Conservation (phyloP, 2,888 invertebrate genomes). For the Gymnocheta viridis region DNA sequence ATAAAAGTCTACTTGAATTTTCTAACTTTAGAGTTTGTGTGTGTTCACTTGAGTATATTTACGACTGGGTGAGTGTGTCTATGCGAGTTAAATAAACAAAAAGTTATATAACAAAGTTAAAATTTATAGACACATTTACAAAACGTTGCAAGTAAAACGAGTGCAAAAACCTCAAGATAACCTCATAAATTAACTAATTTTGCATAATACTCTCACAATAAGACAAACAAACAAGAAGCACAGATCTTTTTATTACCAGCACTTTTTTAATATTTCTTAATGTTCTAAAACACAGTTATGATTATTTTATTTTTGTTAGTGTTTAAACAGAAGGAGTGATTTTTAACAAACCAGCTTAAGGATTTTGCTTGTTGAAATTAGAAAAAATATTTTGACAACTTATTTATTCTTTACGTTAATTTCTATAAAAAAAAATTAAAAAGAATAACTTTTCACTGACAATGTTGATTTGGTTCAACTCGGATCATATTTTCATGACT, state of each 20-base stretch:
- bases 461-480: too few relatives aligned
- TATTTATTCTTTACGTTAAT: too few relatives aligned
- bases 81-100: constrained; percentile 8
- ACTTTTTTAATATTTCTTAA: background rate
- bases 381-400: too few relatives aligned
- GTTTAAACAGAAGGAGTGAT: background rate
- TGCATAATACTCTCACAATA: constrained; percentile 59
- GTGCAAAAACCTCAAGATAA: constrained; percentile 47
- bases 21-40: background rate
- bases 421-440: too few relatives aligned
- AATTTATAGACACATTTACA: constrained; percentile 51
- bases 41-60: background rate
- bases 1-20: constrained; percentile 1
- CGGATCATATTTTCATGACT: too few relatives aligned
- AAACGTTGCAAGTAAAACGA: constrained; percentile 8
- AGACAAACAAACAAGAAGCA: constrained; percentile 23
- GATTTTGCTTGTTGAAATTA: too few relatives aligned
- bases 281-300: background rate
- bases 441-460: too few relatives aligned
- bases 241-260: background rate
- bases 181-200: constrained; percentile 67
- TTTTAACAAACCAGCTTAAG: too few relatives aligned
- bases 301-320: constrained; percentile 11
- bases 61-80: background rate
- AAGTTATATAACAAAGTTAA: constrained; percentile 49